Percentiles rank a stretch among this genome's conserved stretches.
These are phyloP conservation scores for Anguilla megastoma DNA, from an alignment of 2,797 vertebrate species.

Conservation along the genomic window DNA sequence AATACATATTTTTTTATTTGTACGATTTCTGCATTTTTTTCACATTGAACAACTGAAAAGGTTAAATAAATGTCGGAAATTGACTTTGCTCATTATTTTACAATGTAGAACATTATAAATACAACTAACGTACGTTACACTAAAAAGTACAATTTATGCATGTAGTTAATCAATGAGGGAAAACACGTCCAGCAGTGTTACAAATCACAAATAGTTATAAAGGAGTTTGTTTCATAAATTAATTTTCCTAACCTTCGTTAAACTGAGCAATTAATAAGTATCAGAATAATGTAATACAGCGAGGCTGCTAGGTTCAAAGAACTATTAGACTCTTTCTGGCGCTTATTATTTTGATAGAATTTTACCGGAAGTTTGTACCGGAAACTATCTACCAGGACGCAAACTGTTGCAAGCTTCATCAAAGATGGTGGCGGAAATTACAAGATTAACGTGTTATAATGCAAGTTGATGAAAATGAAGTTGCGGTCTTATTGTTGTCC, in stretches of 20 bases:
- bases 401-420: background rate
- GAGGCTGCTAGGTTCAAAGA: too few species aligned
- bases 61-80: background rate
- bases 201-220: too few species aligned
- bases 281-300: too few species aligned
- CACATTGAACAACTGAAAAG: background rate
- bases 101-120: background rate
- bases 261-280: too few species aligned
- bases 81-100: background rate
- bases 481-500: background rate
- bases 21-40: too few species aligned
- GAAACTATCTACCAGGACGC: background rate
- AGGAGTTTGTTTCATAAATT: too few species aligned
- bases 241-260: too few species aligned
- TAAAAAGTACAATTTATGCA: background rate
- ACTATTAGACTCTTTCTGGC: too few species aligned
- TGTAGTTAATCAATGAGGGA: background rate
- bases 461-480: background rate
- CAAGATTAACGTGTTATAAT: background rate
- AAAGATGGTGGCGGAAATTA: background rate
- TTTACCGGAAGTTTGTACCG: background rate
- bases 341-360: background rate
- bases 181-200: too few species aligned
- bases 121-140: background rate
- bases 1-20: too few species aligned